These are phyloP conservation scores for Rhyacophila brunnea DNA, from an alignment of 1,140 invertebrate genomes.

Conservation along the genomic window DNA sequence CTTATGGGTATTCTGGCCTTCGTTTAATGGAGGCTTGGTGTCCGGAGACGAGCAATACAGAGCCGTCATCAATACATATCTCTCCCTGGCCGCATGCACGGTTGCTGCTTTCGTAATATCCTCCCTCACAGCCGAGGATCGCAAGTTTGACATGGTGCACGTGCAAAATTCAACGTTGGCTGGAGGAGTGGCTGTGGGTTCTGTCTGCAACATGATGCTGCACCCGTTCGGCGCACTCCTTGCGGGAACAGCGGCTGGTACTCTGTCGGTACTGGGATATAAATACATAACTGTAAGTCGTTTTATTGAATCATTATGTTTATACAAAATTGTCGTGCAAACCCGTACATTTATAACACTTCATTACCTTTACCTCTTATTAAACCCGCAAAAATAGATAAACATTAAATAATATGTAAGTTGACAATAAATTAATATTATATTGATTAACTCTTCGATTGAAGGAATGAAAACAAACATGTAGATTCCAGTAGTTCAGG, in stretches of 20 bases:
- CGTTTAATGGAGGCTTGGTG: slow-evolving; percentile 85
- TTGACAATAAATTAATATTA: too few species aligned
- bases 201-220: slow-evolving; percentile 78
- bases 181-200: slow-evolving; percentile 70
- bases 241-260: slow-evolving; percentile 77
- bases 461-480: too few species aligned
- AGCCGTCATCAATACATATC: slow-evolving; percentile 90
- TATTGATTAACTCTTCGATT: too few species aligned
- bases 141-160: slow-evolving; percentile 89
- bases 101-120: slow-evolving; percentile 80
- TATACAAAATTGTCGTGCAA: too few species aligned
- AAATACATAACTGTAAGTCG: slow-evolving; percentile 78
- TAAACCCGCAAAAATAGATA: too few species aligned
- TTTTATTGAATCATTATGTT: too few species aligned
- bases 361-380: too few species aligned
- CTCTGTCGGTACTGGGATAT: slow-evolving; percentile 84
- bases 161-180: slow-evolving; percentile 89
- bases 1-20: slow-evolving; percentile 95
- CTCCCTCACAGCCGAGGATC: slow-evolving; percentile 70
- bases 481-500: too few species aligned
- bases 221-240: slow-evolving; percentile 81
- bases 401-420: too few species aligned
- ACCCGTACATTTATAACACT: too few species aligned
- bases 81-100: slow-evolving; percentile 78
- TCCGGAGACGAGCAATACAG: slow-evolving; percentile 75